phyloP scores from a whole-genome alignment of 2,113 vertebrate species.

The Cyprinodon brontotheroides region DNA sequence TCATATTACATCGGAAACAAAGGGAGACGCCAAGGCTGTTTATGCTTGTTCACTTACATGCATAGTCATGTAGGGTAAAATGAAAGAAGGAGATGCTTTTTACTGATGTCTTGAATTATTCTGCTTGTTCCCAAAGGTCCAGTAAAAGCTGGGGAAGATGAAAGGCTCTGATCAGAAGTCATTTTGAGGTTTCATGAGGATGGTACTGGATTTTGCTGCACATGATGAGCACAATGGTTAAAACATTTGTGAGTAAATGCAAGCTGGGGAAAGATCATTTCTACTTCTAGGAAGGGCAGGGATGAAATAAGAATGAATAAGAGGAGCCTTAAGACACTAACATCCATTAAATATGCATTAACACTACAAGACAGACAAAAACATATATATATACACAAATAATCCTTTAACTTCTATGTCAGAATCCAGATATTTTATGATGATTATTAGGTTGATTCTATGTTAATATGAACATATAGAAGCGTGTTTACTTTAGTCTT shows the following conservation, averaged over 20 bases:
- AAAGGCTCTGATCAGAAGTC: background rate
- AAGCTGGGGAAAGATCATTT: background rate
- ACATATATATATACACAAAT: background rate
- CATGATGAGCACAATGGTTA: background rate
- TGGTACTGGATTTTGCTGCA: no score
- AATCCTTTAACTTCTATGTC: background rate
- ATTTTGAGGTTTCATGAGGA: no score
- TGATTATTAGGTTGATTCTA: no score
- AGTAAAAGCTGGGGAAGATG: background rate
- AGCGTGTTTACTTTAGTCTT: background rate
- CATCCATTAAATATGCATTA: background rate
- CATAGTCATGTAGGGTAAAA: background rate
- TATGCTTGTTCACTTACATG: background rate
- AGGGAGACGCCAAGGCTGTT: conserved; percentile 28
- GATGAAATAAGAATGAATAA: background rate
- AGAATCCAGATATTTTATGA: background rate
- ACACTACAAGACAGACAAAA: background rate
- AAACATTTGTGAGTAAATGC: background rate
- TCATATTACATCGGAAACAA: conserved; percentile 25
- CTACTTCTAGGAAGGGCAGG: background rate
- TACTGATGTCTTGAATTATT: background rate
- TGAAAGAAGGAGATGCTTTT: background rate
- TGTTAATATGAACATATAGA: no score
- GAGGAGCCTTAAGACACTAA: no score
- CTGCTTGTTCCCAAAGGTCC: background rate